Percentiles rank a stretch among this genome's conserved stretches.
Evolutionary conservation across 2,113 vertebrate genomes (phyloP).

Genomic region (Abramis brama): DNA sequence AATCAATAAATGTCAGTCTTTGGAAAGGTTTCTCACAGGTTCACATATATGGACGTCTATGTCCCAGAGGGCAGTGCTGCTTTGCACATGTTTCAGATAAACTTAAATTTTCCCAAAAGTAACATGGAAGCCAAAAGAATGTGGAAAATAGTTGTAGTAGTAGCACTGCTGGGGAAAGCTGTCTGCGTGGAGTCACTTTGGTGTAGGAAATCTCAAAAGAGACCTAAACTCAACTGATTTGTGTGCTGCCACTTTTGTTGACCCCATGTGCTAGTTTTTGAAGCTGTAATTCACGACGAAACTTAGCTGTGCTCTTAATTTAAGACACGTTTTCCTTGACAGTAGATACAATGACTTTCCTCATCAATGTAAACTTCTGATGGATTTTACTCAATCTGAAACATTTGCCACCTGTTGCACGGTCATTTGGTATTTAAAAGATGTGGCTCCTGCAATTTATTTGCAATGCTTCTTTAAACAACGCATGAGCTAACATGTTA

Average conservation of each 20-base stretch:
- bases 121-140: slow-evolving; percentile 83
- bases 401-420: slow-evolving; percentile 42
- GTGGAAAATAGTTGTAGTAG: slow-evolving; percentile 80
- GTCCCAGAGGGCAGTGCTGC: slow-evolving; percentile 48
- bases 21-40: slow-evolving; percentile 28
- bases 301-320: slow-evolving; percentile 68
- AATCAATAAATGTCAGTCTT: slow-evolving; percentile 48
- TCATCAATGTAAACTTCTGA: slow-evolving; percentile 12
- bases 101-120: slow-evolving; percentile 78
- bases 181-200: slow-evolving; percentile 68
- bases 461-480: neutral
- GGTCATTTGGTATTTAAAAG: neutral
- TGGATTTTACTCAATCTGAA: neutral
- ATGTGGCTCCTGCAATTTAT: neutral
- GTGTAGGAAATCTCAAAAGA: slow-evolving; percentile 68
- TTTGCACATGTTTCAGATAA: slow-evolving; percentile 73
- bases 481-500: neutral
- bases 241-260: slow-evolving; percentile 72
- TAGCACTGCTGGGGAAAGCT: slow-evolving; percentile 72
- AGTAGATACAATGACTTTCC: neutral
- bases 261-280: slow-evolving; percentile 70
- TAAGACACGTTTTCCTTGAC: slow-evolving; percentile 47
- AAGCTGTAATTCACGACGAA: slow-evolving; percentile 67
- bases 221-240: slow-evolving; percentile 71
- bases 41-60: slow-evolving; percentile 48